Evolutionary conservation across 2,888 invertebrate genomes (phyloP).

Genomic region (Dichetophora obliterata): DNA sequence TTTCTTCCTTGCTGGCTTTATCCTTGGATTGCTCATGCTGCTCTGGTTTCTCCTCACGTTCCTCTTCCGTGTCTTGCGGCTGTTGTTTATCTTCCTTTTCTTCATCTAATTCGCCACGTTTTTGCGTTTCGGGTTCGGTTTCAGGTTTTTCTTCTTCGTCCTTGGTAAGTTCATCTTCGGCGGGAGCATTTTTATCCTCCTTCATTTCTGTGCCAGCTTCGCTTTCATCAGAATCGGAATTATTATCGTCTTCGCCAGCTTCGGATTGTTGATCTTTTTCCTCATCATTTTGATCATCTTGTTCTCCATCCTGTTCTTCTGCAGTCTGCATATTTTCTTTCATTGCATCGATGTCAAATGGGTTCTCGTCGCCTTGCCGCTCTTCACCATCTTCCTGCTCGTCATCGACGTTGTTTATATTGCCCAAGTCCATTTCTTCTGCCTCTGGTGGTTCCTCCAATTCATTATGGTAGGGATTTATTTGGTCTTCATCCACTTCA

Average conservation of each 20-base stretch:
- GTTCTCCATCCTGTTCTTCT: slow-evolving; percentile 57
- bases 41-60: slow-evolving; percentile 68
- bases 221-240: slow-evolving; percentile 65
- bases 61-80: slow-evolving; percentile 73
- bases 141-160: slow-evolving; percentile 71
- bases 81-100: slow-evolving; percentile 75
- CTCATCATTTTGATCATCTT: slow-evolving; percentile 60
- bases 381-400: slow-evolving; percentile 74
- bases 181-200: slow-evolving; percentile 63
- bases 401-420: slow-evolving; percentile 86
- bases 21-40: slow-evolving; percentile 66
- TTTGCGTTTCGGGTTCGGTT: slow-evolving; percentile 72
- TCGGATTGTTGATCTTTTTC: slow-evolving; percentile 70
- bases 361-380: slow-evolving; percentile 79
- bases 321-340: slow-evolving; percentile 73
- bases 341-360: slow-evolving; percentile 87
- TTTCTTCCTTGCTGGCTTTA: slow-evolving; percentile 66
- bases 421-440: slow-evolving; percentile 89
- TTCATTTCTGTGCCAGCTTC: slow-evolving; percentile 64
- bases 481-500: slow-evolving; percentile 83
- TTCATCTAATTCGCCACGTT: slow-evolving; percentile 62
- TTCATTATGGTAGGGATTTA: slow-evolving; percentile 85
- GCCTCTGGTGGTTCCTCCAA: slow-evolving; percentile 83
- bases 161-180: slow-evolving; percentile 71
- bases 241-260: slow-evolving; percentile 73